phyloP scores from a whole-genome alignment of 1,140 invertebrate species.

The Platorchestia sp. region DNA sequence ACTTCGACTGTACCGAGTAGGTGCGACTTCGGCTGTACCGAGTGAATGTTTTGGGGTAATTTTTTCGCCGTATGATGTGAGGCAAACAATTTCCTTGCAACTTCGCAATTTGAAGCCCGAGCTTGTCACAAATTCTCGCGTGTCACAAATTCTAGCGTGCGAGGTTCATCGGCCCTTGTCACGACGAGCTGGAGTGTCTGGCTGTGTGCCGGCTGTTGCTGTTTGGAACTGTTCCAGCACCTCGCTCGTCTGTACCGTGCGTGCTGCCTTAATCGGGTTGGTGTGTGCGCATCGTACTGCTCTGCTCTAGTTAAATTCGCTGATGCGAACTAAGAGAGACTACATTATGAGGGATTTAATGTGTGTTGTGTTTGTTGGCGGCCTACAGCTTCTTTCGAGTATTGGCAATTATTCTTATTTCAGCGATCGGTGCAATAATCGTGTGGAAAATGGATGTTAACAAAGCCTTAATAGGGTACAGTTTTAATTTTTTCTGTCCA shows the following conservation, averaged over 20 bases:
- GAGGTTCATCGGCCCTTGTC: not conserved
- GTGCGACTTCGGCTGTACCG: no score
- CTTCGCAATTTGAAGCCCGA: not conserved
- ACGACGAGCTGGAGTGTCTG: not conserved
- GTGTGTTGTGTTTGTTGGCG: not conserved
- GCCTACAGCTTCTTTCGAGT: not conserved
- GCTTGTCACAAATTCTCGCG: not conserved
- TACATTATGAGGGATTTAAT: not conserved
- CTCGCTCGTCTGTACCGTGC: not conserved
- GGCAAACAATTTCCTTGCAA: not conserved
- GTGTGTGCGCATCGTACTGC: not conserved
- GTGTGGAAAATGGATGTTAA: no score
- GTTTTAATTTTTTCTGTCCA: not conserved
- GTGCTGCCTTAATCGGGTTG: not conserved
- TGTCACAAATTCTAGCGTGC: not conserved
- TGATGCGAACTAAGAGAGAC: not conserved
- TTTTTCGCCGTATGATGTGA: not conserved
- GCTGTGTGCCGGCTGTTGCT: not conserved
- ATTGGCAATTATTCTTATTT: not conserved
- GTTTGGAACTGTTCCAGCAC: not conserved
- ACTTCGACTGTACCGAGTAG: no score
- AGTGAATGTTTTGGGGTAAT: not conserved
- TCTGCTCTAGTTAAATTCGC: not conserved
- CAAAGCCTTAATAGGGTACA: not conserved
- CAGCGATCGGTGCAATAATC: not conserved